phyloP scores from a whole-genome alignment of 2,888 invertebrate genomes.

The Homarus gammarus region DNA sequence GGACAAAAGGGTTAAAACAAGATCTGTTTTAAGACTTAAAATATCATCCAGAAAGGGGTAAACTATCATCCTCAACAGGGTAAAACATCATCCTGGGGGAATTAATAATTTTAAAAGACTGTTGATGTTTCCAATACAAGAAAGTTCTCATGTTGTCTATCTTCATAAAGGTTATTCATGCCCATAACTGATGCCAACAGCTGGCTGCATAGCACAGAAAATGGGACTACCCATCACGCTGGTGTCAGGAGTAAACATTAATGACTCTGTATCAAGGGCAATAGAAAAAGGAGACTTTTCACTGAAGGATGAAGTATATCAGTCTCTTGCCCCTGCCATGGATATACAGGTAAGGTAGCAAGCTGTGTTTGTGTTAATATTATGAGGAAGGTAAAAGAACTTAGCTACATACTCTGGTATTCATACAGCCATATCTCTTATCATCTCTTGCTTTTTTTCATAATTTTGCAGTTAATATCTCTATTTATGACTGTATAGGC shows the following conservation, averaged over 20 bases:
- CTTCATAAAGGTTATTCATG: background rate
- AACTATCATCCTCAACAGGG: no score
- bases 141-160: background rate
- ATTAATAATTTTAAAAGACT: no score
- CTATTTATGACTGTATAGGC: no score
- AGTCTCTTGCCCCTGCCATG: slow-evolving; percentile 54
- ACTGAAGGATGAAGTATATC: slow-evolving; percentile 12
- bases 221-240: slow-evolving; percentile 80
- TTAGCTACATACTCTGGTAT: no score
- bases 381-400: background rate
- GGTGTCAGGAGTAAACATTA: slow-evolving; percentile 79
- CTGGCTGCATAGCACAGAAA: slow-evolving; percentile 79
- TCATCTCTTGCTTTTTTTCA: no score
- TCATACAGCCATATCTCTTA: background rate
- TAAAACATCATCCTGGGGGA: no score
- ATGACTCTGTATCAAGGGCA: slow-evolving; percentile 79
- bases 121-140: no score
- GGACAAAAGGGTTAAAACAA: no score
- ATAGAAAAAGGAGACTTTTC: slow-evolving; percentile 78
- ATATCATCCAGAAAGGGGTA: no score
- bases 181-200: slow-evolving; percentile 76
- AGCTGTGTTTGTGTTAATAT: background rate
- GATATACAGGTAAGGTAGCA: slow-evolving; percentile 49
- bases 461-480: no score
- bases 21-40: no score